A percentile compares a stretch with the other conserved stretches of the same genome.
Conservation (phyloP, 2,888 invertebrate genomes). For the Ormia ochracea region DNA sequence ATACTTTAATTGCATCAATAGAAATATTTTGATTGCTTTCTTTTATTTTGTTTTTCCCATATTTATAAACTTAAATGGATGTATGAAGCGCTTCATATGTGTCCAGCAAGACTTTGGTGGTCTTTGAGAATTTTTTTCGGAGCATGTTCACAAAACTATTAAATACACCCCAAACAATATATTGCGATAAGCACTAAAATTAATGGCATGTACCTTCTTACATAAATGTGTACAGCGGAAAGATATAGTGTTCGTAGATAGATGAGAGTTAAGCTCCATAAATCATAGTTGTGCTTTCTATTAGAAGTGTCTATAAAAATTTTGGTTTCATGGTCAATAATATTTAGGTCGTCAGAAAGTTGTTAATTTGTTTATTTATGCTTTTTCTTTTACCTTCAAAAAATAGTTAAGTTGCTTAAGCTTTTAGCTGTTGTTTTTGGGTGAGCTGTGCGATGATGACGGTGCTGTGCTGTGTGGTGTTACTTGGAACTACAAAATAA, state of each 20-base stretch:
- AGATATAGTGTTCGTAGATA: background rate
- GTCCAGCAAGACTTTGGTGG: conserved; percentile 41
- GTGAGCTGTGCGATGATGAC: background rate
- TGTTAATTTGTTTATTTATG: conserved; percentile 26
- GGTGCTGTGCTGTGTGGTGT: background rate
- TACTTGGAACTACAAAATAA: background rate
- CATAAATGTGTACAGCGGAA: conserved; percentile 7
- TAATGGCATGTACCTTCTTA: conserved; percentile 9
- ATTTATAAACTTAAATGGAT: background rate
- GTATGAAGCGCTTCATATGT: no score
- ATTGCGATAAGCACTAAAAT: conserved; percentile 1
- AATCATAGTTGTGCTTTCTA: conserved; percentile 45
- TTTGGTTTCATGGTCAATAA: conserved; percentile 31
- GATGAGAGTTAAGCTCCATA: conserved; percentile 41
- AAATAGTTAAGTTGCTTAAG: conserved; percentile 5
- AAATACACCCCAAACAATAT: background rate
- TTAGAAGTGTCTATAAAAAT: conserved; percentile 3
- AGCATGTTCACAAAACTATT: background rate
- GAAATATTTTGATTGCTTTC: background rate
- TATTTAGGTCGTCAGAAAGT: conserved; percentile 41
- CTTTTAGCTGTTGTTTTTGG: background rate
- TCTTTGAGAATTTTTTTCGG: background rate
- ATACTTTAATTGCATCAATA: no score
- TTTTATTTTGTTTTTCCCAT: background rate
- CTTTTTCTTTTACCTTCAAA: background rate